These are phyloP conservation scores for Pithecia hirsuta DNA, from an alignment of 2,797 vertebrate species.

Conservation along the genomic window DNA sequence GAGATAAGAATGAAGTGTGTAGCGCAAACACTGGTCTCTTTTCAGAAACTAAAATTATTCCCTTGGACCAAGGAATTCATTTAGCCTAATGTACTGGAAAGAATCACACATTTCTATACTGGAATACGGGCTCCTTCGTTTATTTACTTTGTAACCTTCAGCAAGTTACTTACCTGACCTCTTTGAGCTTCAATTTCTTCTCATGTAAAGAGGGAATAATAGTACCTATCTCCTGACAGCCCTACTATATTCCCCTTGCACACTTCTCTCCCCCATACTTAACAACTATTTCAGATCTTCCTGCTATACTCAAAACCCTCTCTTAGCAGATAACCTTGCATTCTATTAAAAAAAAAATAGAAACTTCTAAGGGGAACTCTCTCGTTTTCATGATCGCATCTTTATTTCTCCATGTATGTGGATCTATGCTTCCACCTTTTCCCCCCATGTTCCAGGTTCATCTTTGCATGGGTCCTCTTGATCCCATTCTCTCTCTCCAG, in stretches of 20 bases:
- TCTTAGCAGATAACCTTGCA: not conserved
- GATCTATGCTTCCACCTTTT: not conserved
- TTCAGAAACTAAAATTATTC: conserved; percentile 12
- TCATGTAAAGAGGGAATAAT: not conserved
- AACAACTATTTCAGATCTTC: not conserved
- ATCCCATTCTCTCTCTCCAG: not conserved
- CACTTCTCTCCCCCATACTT: accelerated
- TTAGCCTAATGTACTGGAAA: conserved; percentile 32
- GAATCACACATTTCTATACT: not conserved
- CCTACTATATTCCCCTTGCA: not conserved
- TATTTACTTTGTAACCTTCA: conserved; percentile 33
- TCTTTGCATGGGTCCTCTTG: not conserved
- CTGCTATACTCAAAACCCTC: not conserved
- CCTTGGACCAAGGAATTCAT: not conserved
- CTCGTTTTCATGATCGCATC: not conserved
- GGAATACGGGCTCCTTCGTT: not conserved
- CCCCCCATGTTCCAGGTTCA: not conserved
- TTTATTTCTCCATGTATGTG: not conserved
- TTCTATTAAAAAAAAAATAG: not conserved
- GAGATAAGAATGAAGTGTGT: not conserved
- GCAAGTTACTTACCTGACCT: not conserved
- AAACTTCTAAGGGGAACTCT: not conserved
- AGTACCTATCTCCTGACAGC: not conserved
- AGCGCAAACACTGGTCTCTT: not conserved
- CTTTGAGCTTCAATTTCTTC: conserved; percentile 16